These are phyloP conservation scores for Habropoda laboriosa DNA, from an alignment of 1,140 invertebrate genomes.

Conservation along the genomic window DNA sequence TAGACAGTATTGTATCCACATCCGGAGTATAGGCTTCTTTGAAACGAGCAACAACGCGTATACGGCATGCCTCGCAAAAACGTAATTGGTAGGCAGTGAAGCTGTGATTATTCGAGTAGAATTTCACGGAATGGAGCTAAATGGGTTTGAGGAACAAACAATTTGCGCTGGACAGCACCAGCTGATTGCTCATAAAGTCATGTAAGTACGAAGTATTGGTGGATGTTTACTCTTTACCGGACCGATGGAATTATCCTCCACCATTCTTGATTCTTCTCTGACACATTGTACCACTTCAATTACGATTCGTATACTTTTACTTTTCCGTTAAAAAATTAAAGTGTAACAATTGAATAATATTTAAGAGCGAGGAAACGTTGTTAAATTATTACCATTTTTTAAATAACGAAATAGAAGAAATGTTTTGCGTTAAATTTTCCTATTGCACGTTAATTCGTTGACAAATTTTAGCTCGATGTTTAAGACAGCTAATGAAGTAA, in stretches of 20 bases:
- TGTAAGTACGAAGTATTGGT: constrained; percentile 74
- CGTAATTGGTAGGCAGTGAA: constrained; percentile 78
- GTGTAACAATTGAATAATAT: too few relatives aligned
- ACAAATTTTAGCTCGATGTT: too few relatives aligned
- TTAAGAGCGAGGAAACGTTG: too few relatives aligned
- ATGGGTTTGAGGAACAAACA: constrained; percentile 82
- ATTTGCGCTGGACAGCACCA: constrained; percentile 78
- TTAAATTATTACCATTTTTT: too few relatives aligned
- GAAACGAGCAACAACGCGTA: constrained; percentile 46
- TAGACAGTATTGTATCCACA: constrained; percentile 51
- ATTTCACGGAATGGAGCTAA: constrained; percentile 81
- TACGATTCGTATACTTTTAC: not conserved
- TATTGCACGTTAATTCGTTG: too few relatives aligned
- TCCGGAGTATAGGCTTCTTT: constrained; percentile 48
- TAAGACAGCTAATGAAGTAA: too few relatives aligned
- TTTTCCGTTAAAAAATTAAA: too few relatives aligned
- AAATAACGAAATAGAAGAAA: too few relatives aligned
- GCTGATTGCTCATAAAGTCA: constrained; percentile 80
- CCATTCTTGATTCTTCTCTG: constrained; percentile 41
- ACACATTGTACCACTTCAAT: not conserved
- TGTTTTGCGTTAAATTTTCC: too few relatives aligned
- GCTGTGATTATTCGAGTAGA: constrained; percentile 81
- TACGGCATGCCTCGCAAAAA: constrained; percentile 69
- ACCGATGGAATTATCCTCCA: constrained; percentile 59
- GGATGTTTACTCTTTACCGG: constrained; percentile 73